Base-by-base conservation (phyloP, 2,113 vertebrate genomes). In the Eublepharis macularius region DNA sequence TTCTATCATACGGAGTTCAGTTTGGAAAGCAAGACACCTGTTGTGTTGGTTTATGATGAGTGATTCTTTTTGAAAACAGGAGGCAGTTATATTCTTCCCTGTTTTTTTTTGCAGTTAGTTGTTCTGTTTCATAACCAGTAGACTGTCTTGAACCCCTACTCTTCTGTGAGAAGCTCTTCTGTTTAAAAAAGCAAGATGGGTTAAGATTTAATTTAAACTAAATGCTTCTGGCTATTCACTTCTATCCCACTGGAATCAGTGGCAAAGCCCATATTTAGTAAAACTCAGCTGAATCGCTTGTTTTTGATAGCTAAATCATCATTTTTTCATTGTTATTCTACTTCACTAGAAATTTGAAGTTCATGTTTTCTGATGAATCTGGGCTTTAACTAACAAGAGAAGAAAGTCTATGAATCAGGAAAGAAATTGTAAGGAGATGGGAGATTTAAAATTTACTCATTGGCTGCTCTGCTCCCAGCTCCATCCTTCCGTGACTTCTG, bases 401-500 rank as follows among this genome's bases (percentile, higher is more conserved):
- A 83, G 87, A 75, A 16, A 51, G 17, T 72, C 73, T 79, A 79
- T 70, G 80, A 32, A 77, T 54, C 24, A 1, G 1, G 65, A 85
- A 73, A 65, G 17, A 11, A 63, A 72, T 13, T 17, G 6, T 78
- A 17, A 51, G 72, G 82, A 88, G 81, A 68, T 79, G 69, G 63
- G 72, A 66, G 29, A 65, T 85, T 89, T 87, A 43, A 86, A 90
- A 88, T 1, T 0, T 76, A 81, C 70, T 79, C 78, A 72, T 80
- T 91, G 91, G 39, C 83, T 85, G 41, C 14, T 85, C n/a, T 93
- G 87, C 81, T 88, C 66, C 88, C 39, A 69, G 81, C 82, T 92
- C 80, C 85, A 88, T 90, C 94, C 94, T 96, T 98, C 92, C 95
- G 96, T 98, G 98, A 98, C 97, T 97, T 96, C 95, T 97, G 96